These are phyloP conservation scores for Rhinatrema bivittatum DNA, from an alignment of 2,797 vertebrate species.

Conservation along the genomic window DNA sequence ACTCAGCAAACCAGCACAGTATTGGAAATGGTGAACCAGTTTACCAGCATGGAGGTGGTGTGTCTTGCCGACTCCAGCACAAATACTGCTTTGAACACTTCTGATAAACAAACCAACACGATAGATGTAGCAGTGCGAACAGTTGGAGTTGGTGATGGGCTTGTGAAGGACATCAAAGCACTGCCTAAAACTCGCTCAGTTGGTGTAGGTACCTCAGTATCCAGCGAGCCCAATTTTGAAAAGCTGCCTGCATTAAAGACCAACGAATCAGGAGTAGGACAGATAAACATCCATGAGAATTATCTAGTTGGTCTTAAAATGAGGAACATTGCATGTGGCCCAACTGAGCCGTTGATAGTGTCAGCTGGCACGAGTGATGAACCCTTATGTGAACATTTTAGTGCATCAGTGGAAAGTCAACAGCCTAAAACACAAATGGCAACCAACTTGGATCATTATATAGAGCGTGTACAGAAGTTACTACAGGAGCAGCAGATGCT, in stretches of 20 bases:
- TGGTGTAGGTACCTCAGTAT: slow-evolving; percentile 75
- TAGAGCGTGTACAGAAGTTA: slow-evolving; percentile 87
- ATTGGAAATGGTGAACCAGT: slow-evolving; percentile 48
- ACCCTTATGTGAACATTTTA: slow-evolving; percentile 18
- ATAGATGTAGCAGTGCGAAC: slow-evolving; percentile 60
- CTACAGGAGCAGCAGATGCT: slow-evolving; percentile 90
- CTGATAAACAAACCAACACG: slow-evolving; percentile 78
- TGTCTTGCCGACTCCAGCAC: slow-evolving; percentile 63
- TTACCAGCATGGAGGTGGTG: slow-evolving; percentile 62
- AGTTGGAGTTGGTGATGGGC: slow-evolving; percentile 82
- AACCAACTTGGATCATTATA: slow-evolving; percentile 83
- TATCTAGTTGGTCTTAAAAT: slow-evolving; percentile 88
- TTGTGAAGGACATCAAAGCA: slow-evolving; percentile 68
- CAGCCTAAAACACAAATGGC: slow-evolving; percentile 33
- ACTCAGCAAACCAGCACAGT: slow-evolving; percentile 69
- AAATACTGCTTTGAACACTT: slow-evolving; percentile 53
- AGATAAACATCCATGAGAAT: slow-evolving; percentile 75
- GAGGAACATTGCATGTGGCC: slow-evolving; percentile 86
- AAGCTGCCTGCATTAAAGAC: slow-evolving; percentile 64
- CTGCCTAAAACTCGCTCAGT: slow-evolving; percentile 72
- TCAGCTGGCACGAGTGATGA: slow-evolving; percentile 59
- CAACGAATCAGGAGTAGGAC: slow-evolving; percentile 83
- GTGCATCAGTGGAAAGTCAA: slow-evolving; percentile 27
- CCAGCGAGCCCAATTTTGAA: slow-evolving; percentile 42
- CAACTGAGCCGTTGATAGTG: slow-evolving; percentile 43